These are phyloP conservation scores for Callaeas wilsoni DNA, from an alignment of 2,113 vertebrate species.

Conservation along the genomic window DNA sequence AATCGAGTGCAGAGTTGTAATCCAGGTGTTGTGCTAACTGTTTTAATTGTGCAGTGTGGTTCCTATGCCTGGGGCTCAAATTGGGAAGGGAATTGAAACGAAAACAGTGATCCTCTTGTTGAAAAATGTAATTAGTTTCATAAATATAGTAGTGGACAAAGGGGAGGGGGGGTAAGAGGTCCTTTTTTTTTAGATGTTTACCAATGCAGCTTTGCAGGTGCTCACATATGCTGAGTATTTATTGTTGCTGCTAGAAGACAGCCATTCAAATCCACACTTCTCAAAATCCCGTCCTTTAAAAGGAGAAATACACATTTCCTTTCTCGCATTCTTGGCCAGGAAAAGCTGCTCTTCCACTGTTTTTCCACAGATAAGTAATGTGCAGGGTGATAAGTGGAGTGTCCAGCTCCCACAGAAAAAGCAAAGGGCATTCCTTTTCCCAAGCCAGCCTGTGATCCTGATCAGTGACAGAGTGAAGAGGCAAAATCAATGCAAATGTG, in stretches of 20 bases:
- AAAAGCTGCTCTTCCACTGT: background rate
- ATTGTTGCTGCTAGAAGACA: background rate
- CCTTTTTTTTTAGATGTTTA: background rate
- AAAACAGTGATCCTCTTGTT: slow-evolving; percentile 54
- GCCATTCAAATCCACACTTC: background rate
- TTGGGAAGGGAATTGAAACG: background rate
- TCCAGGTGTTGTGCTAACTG: slow-evolving; percentile 61
- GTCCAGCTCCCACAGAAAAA: background rate
- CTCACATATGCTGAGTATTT: background rate
- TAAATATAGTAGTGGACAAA: slow-evolving; percentile 34
- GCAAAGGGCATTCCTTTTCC: background rate
- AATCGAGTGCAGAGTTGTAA: slow-evolving; percentile 16
- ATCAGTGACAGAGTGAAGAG: background rate
- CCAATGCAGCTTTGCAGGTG: background rate
- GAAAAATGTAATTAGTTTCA: slow-evolving; percentile 42
- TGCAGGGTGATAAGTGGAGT: background rate
- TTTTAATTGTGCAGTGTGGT: slow-evolving; percentile 52
- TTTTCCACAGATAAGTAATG: background rate
- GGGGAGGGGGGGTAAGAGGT: background rate
- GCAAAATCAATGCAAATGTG: background rate
- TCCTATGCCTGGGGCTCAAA: background rate
- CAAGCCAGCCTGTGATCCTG: background rate
- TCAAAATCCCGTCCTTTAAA: background rate
- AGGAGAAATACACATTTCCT: background rate
- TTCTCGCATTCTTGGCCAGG: background rate